phyloP scores from a whole-genome alignment of 2,113 vertebrate species.

The Panthera tigris region DNA sequence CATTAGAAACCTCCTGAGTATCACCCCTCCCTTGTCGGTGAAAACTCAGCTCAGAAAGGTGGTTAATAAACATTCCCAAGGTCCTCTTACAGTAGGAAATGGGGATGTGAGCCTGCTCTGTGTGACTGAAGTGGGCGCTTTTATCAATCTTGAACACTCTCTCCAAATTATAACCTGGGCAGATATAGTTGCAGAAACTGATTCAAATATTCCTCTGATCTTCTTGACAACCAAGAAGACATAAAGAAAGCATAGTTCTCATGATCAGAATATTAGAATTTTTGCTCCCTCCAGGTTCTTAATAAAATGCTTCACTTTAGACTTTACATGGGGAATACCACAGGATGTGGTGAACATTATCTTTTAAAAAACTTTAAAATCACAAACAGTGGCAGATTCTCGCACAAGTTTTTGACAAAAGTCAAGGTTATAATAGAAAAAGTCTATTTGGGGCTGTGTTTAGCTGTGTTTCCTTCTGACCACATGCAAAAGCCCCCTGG shows the following conservation, averaged over 20 bases:
- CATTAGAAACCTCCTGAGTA: neutral
- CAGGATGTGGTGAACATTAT: neutral
- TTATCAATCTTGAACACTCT: neutral
- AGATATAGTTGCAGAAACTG: neutral
- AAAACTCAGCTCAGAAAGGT: neutral
- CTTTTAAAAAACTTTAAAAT: neutral
- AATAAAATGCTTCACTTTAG: constrained; percentile 22
- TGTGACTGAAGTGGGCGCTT: neutral
- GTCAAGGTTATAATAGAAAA: neutral
- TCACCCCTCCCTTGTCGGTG: neutral
- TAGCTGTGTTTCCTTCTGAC: neutral
- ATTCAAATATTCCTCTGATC: neutral
- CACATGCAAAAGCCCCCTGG: neutral
- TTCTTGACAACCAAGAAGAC: neutral
- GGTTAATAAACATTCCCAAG: neutral
- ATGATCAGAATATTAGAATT: neutral
- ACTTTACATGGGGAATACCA: neutral
- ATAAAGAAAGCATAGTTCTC: neutral
- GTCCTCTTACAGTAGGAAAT: neutral
- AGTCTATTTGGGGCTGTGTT: neutral
- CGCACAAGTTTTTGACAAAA: neutral
- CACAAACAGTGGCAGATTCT: neutral
- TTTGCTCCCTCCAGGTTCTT: neutral
- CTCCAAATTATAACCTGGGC: neutral
- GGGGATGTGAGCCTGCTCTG: neutral